Base-by-base conservation (phyloP, 2,113 vertebrate genomes). In the Setophaga kirtlandii region DNA sequence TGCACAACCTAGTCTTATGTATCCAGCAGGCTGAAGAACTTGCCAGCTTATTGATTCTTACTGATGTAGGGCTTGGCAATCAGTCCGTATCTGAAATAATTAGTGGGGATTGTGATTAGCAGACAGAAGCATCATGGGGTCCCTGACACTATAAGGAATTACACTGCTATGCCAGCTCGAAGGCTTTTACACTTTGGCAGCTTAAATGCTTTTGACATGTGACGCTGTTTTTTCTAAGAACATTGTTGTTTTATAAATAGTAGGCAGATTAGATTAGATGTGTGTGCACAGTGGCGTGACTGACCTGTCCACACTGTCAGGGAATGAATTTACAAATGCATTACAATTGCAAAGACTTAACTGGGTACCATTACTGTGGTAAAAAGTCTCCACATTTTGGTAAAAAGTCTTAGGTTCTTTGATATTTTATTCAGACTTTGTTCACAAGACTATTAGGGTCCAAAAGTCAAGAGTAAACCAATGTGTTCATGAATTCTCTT, bases 401-500 rank as follows among this genome's bases (percentile, higher is more conserved):
- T 63, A 37, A 88, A 70, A 79, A 9, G 9, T 64, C 31, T 52
- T 41, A 14, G 8, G 11, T 64, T 83, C 30, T 21, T 39, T 33
- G 25, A 35, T 3, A 3, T 23, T 19, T 47, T 65, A 11, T 47
- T 74, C 69, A 69, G 28, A 74, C 7, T 30, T 27, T 62, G 5
- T 21, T 94, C n/a, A 42, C 13, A 65, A 75, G 44, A 20, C 4
- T 44, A 35, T 35, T 15, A 65, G 6, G 5, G 37, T 62, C 14
- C 8, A 10, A 76, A 41, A 42, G 35, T 23, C 8, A 80, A n/a
- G 44, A 71, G 3, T 55, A 55, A 76, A 39, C 2, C 4, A 15
- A 47, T 2, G 2, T 1, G 0, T 39, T 86, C 56, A 4, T 44
- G 4, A 82, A 75, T 55, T 75, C 2, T 3, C 2, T 42, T 85